These are phyloP conservation scores for Lysandra coridon DNA, from an alignment of 2,888 invertebrate species.

Conservation along the genomic window DNA sequence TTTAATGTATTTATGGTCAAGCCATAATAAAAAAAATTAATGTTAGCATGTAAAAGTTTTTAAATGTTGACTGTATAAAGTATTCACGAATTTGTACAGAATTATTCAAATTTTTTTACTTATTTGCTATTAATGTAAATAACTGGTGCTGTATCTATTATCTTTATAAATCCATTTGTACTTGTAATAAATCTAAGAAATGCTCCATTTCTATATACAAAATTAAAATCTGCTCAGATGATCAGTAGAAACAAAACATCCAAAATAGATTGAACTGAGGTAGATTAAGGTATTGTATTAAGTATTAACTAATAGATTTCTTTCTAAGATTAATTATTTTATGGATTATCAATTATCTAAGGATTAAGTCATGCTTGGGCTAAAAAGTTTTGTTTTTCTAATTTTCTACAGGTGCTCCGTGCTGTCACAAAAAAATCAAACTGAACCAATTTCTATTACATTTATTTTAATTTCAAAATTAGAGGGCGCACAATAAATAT, in stretches of 20 bases:
- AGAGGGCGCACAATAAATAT: slow-evolving; percentile 7
- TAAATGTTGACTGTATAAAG: neutral
- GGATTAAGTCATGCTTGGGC: neutral
- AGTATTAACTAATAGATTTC: neutral
- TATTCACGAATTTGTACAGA: neutral
- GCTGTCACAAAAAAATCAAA: neutral
- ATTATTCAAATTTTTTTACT: neutral
- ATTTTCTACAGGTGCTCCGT: neutral
- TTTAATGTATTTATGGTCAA: neutral
- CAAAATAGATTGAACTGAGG: neutral
- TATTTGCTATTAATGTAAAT: neutral
- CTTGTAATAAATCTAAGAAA: neutral
- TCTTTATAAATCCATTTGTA: neutral
- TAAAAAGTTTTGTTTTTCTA: neutral
- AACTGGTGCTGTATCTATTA: slow-evolving; percentile 10
- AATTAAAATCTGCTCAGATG: neutral
- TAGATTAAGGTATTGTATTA: neutral
- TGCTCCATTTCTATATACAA: neutral
- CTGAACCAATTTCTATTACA: neutral
- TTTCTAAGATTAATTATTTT: neutral
- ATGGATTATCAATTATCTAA: neutral
- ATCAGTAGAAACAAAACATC: neutral
- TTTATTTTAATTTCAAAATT: neutral
- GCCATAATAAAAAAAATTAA: neutral
- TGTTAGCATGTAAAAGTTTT: neutral